Evolutionary conservation across 2,113 vertebrate genomes (phyloP).

Genomic region (Spilogale gracilis): DNA sequence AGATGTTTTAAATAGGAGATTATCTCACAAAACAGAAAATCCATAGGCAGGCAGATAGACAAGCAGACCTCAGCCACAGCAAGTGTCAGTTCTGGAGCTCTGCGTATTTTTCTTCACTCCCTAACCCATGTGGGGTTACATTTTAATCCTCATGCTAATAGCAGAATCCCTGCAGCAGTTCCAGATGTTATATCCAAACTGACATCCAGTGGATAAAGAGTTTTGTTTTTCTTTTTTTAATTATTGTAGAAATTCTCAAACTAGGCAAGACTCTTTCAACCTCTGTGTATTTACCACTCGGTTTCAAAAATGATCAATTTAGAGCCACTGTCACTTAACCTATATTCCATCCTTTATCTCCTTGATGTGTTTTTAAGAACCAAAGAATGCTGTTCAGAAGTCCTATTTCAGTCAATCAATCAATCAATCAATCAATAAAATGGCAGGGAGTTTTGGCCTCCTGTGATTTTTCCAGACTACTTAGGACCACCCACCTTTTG

Average conservation of each 20-base stretch:
- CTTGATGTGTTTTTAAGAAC: slow-evolving; percentile 25
- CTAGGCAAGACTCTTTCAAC: not conserved
- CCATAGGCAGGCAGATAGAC: too few species aligned
- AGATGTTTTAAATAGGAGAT: not conserved
- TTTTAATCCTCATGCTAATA: not conserved
- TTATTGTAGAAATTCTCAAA: not conserved
- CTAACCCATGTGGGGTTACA: not conserved
- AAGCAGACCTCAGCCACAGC: not conserved
- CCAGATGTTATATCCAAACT: not conserved
- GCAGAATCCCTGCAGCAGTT: not conserved
- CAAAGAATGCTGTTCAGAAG: not conserved
- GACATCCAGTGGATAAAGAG: not conserved
- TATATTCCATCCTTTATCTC: not conserved
- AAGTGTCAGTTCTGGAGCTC: not conserved
- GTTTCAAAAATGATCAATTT: not conserved
- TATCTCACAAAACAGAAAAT: not conserved
- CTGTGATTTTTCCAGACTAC: not conserved
- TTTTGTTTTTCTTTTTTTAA: not conserved
- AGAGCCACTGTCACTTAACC: not conserved
- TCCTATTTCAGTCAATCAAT: not conserved
- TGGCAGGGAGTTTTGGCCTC: not conserved
- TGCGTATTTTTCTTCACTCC: not conserved
- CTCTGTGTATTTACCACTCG: not conserved
- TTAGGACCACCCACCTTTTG: not conserved
- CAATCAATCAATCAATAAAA: not conserved